phyloP scores from a whole-genome alignment of 2,113 vertebrate genomes.

The Microtus ochrogaster region DNA sequence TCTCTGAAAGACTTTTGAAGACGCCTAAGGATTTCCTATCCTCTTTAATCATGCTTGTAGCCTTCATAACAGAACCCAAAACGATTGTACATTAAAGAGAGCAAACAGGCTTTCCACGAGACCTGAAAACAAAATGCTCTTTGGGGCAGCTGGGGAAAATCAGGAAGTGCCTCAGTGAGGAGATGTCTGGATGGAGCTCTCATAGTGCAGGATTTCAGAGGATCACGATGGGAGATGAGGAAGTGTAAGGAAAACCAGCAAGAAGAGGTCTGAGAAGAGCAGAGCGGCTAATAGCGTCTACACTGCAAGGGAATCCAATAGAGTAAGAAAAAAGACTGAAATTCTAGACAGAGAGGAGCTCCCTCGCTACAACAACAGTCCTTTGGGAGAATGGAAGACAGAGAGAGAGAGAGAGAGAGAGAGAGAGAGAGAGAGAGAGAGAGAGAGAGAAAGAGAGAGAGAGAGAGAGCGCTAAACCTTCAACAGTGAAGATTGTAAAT shows the following conservation, averaged over 20 bases:
- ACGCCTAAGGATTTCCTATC: background rate
- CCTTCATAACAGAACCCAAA: background rate
- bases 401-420: background rate
- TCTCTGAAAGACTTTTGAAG: background rate
- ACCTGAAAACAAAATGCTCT: constrained; percentile 23
- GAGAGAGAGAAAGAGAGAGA: background rate
- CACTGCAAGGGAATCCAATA: background rate
- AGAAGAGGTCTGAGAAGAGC: background rate
- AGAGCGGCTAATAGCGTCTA: background rate
- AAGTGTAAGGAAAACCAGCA: background rate
- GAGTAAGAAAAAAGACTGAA: background rate
- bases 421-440: background rate
- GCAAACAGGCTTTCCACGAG: constrained; percentile 18
- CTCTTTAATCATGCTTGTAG: background rate
- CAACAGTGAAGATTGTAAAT: background rate
- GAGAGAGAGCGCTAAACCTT: background rate
- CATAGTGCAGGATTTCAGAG: background rate
- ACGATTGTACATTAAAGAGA: background rate
- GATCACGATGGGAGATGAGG: background rate
- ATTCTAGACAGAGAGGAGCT: background rate
- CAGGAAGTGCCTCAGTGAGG: background rate
- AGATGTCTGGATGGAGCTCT: background rate
- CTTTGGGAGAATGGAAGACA: background rate
- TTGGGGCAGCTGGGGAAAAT: background rate
- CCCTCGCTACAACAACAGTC: background rate